phyloP scores from a whole-genome alignment of 2,888 invertebrate genomes.

The Octonoba sinensis region DNA sequence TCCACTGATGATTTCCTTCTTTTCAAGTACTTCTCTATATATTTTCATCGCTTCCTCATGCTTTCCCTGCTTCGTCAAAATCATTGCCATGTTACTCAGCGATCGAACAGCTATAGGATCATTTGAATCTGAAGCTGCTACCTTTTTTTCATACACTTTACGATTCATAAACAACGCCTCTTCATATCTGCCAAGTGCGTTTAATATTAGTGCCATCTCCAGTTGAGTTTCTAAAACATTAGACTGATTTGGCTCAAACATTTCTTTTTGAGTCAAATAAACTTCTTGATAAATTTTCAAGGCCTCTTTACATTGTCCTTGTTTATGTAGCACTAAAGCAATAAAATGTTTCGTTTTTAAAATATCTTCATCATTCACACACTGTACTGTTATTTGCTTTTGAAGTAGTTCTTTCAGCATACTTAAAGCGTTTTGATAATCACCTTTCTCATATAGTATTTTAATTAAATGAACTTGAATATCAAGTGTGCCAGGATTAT shows the following conservation, averaged over 20 bases:
- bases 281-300: conserved; percentile 12
- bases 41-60: conserved; percentile 24
- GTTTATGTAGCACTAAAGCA: conserved; percentile 6
- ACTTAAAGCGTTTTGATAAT: background rate
- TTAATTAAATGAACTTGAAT: background rate
- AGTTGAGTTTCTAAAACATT: conserved; percentile 4
- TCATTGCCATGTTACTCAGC: conserved; percentile 16
- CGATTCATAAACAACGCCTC: background rate
- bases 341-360: background rate
- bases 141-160: background rate
- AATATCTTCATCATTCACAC: background rate
- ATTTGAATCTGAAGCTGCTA: background rate
- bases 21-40: conserved; percentile 4
- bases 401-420: background rate
- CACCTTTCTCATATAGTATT: background rate
- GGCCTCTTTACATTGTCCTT: background rate
- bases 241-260: background rate
- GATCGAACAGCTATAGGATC: background rate
- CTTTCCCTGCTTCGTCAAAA: conserved; percentile 1
- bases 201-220: background rate
- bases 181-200: background rate
- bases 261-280: conserved; percentile 1
- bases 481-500: conserved; percentile 10
- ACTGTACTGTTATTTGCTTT: background rate
- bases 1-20: conserved; percentile 17